Percentiles rank a stretch among this genome's conserved stretches.
Evolutionary conservation across 2,888 invertebrate genomes (phyloP).

Genomic region (Cheilosia urbana): DNA sequence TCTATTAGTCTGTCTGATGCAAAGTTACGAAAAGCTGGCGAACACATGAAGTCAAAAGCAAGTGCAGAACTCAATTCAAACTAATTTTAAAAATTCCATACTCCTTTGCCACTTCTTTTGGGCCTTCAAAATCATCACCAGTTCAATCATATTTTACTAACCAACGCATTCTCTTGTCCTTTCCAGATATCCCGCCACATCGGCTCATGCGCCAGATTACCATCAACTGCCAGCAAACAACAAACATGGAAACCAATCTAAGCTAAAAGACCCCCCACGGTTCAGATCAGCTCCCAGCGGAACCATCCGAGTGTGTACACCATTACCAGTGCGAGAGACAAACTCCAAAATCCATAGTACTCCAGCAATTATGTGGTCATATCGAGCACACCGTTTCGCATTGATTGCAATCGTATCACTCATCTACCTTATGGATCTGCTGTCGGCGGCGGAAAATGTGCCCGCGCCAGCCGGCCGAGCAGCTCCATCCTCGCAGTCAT

Average conservation of each 20-base stretch:
- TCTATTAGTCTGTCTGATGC: too few species aligned
- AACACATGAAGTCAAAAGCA: too few species aligned
- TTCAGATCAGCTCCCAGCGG: background rate
- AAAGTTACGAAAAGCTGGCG: too few species aligned
- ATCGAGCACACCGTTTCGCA: slow-evolving; percentile 54
- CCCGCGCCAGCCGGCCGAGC: slow-evolving; percentile 24
- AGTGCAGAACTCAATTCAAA: too few species aligned
- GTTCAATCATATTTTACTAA: background rate
- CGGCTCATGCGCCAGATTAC: slow-evolving; percentile 7
- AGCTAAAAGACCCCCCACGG: slow-evolving; percentile 43
- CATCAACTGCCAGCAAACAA: slow-evolving; percentile 13
- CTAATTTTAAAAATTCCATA: too few species aligned
- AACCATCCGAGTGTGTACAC: background rate
- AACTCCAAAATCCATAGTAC: background rate
- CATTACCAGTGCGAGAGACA: background rate
- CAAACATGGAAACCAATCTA: slow-evolving; percentile 38
- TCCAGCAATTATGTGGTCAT: slow-evolving; percentile 59
- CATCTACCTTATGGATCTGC: slow-evolving; percentile 63
- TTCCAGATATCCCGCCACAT: slow-evolving; percentile 4
- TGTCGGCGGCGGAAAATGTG: slow-evolving; percentile 62
- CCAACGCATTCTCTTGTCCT: background rate
- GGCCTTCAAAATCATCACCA: too few species aligned
- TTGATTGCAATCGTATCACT: slow-evolving; percentile 66
- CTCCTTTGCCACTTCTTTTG: too few species aligned
- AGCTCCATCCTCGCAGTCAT: background rate